Conservation (phyloP, 2,113 vertebrate genomes). For the Psittacus erithacus region DNA sequence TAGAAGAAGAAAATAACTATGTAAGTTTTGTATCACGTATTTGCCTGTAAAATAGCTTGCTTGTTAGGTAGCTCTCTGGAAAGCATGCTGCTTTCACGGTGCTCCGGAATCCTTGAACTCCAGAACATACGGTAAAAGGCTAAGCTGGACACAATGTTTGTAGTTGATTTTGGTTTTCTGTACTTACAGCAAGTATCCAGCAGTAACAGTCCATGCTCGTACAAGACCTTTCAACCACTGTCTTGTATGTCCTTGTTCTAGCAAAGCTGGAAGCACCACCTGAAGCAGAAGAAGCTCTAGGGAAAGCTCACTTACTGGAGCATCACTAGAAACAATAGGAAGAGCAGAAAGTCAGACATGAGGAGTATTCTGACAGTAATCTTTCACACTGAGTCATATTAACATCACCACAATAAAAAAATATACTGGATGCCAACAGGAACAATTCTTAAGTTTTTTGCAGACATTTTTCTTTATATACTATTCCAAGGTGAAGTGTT, state of each 20-base stretch:
- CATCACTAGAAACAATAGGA: conserved; percentile 82
- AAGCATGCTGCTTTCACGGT: not conserved
- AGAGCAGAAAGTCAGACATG: not conserved
- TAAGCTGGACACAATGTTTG: not conserved
- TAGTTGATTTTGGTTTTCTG: not conserved
- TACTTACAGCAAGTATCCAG: conserved; percentile 94
- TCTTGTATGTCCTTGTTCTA: conserved; percentile 96
- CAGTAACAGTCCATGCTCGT: conserved; percentile 95
- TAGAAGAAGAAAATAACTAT: not conserved
- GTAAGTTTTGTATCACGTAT: not conserved
- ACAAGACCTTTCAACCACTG: conserved; percentile 99
- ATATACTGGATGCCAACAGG: not conserved
- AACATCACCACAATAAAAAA: not conserved
- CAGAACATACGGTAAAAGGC: not conserved
- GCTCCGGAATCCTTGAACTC: no score
- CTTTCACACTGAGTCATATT: not conserved
- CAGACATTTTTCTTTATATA: not conserved
- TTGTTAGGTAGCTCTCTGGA: not conserved
- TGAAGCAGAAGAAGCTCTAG: conserved; percentile 95
- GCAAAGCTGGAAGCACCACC: conserved; percentile 96
- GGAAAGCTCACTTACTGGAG: conserved; percentile 97
- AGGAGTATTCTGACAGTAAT: not conserved
- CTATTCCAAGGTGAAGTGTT: not conserved
- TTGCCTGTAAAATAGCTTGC: not conserved
- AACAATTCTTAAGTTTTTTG: not conserved